phyloP scores from a whole-genome alignment of 2,797 vertebrate genomes.

The Anguilla marmorata region DNA sequence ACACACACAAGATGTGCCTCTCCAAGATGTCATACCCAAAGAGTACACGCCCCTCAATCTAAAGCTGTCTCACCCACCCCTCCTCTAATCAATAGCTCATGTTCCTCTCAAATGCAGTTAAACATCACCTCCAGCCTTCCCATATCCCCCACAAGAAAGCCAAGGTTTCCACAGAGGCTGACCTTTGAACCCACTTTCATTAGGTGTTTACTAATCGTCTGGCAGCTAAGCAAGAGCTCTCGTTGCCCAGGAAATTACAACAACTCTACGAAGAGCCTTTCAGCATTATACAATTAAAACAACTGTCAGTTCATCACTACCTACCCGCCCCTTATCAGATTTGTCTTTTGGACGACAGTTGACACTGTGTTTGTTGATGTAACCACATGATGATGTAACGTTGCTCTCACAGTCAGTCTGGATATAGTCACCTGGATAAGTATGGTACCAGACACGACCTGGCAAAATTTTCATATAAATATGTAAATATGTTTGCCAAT shows the following conservation, averaged over 20 bases:
- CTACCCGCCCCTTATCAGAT: background rate
- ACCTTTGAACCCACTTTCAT: slow-evolving; percentile 31
- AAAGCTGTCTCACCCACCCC: background rate
- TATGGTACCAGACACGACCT: background rate
- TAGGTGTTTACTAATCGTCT: slow-evolving; percentile 4
- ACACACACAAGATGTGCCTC: background rate
- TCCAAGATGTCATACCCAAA: background rate
- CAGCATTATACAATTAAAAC: background rate
- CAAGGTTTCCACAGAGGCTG: background rate
- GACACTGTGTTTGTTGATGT: background rate
- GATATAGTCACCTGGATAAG: background rate
- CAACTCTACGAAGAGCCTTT: background rate
- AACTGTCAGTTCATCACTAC: background rate
- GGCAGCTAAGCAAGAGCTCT: background rate
- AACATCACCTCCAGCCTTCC: background rate
- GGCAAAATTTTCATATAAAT: background rate
- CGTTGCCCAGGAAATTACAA: background rate
- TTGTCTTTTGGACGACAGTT: background rate
- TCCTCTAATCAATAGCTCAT: background rate
- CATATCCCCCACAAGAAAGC: background rate
- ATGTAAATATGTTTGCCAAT: background rate
- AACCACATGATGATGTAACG: background rate
- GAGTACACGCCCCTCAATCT: background rate
- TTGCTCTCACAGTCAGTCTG: background rate
- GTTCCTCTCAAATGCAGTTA: background rate